Conservation (phyloP, 2,797 vertebrate species). For the Sciaenops ocellatus region DNA sequence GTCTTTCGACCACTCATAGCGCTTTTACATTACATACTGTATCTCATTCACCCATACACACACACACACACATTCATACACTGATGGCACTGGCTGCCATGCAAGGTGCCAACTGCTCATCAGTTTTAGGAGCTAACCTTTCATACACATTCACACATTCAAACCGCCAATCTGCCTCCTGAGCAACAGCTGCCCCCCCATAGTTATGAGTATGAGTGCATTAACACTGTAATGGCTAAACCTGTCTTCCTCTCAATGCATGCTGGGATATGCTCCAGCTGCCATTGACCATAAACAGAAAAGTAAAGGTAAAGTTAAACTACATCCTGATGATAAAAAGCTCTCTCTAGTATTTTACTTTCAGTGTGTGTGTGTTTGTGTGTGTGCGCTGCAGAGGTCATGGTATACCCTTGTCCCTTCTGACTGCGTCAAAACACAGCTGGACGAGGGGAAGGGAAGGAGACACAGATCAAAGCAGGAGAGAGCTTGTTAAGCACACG, state of each 20-base stretch:
- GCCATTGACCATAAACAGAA: neutral
- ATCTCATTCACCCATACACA: too few species aligned
- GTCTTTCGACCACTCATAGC: too few species aligned
- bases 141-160: too few species aligned
- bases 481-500: constrained; percentile 1
- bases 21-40: too few species aligned
- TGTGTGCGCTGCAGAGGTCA: constrained; percentile 19
- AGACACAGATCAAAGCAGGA: neutral
- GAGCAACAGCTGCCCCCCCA: too few species aligned
- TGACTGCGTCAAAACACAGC: constrained; percentile 18
- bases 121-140: too few species aligned
- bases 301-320: neutral
- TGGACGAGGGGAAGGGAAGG: neutral
- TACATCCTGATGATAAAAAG: constrained; percentile 1
- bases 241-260: neutral
- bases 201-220: neutral
- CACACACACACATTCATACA: too few species aligned
- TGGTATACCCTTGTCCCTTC: neutral
- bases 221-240: neutral
- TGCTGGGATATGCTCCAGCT: neutral
- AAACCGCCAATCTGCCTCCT: too few species aligned
- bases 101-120: too few species aligned
- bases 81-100: too few species aligned
- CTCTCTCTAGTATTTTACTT: neutral
- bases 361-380: constrained; percentile 11